A percentile compares a stretch with the other conserved stretches of the same genome.
Evolutionary conservation across 2,888 invertebrate species (phyloP).

Genomic region (Tetranychus piercei): DNA sequence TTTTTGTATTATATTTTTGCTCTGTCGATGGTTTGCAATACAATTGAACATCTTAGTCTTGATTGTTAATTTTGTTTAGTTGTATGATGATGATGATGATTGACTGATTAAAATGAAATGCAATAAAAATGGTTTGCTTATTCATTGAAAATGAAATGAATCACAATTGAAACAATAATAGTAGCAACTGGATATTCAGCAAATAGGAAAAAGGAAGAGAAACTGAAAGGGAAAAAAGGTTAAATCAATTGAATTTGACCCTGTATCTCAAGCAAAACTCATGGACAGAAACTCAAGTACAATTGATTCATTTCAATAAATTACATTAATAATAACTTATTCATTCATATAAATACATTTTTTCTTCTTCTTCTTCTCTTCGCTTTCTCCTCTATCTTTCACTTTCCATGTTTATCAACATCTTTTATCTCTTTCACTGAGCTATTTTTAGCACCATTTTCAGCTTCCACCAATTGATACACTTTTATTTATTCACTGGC

Average conservation of each 20-base stretch:
- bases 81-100: background rate
- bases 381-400: background rate
- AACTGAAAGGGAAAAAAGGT: background rate
- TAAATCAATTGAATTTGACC: background rate
- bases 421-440: background rate
- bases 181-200: background rate
- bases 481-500: too few relatives aligned
- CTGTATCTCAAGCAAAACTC: background rate
- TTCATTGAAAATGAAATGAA: too few relatives aligned
- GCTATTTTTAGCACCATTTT: background rate
- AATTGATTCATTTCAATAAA: background rate
- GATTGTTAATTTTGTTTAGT: background rate
- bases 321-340: background rate
- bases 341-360: too few relatives aligned
- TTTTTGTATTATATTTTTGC: background rate
- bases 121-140: background rate
- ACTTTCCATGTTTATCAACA: background rate
- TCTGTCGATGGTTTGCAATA: background rate
- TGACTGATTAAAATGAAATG: background rate
- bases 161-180: too few relatives aligned
- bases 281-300: background rate
- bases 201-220: background rate
- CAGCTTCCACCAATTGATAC: background rate
- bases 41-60: background rate
- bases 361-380: background rate